A percentile compares a stretch with the other conserved stretches of the same genome.
Conservation (phyloP, 2,113 vertebrate genomes). For the Cinclus mexicanus region DNA sequence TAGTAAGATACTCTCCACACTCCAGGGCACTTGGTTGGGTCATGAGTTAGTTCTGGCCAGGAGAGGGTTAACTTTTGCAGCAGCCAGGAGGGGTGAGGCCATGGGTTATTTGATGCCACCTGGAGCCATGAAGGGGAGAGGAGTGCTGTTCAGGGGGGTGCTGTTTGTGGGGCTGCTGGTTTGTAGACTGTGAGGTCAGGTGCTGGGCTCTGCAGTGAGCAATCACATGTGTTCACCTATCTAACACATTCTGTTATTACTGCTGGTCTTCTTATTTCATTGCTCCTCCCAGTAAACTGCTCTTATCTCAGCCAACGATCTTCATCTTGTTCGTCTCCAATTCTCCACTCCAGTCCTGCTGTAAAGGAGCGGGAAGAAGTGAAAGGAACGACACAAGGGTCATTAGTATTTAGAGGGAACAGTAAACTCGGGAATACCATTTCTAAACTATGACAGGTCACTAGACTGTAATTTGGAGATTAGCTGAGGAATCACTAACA, state of each 20-base stretch:
- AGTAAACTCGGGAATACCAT: neutral
- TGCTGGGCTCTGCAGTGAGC: neutral
- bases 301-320: neutral
- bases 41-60: neutral
- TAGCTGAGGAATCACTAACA: neutral
- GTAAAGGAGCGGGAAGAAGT: neutral
- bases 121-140: neutral
- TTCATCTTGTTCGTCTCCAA: neutral
- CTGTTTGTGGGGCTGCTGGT: neutral
- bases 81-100: neutral
- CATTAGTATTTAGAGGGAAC: neutral
- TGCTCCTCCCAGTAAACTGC: neutral
- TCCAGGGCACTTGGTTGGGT: neutral
- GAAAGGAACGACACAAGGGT: neutral
- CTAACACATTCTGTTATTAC: neutral
- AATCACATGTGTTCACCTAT: fast-evolving
- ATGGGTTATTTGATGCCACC: neutral
- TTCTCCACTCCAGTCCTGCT: neutral
- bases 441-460: neutral
- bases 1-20: neutral
- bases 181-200: neutral
- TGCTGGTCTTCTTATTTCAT: neutral
- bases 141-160: neutral
- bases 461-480: neutral
- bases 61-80: neutral